Evolutionary conservation across 2,113 vertebrate species (phyloP), one percentile per base, ranked within the genome.

Genomic region (Galemys pyrenaicus): DNA sequence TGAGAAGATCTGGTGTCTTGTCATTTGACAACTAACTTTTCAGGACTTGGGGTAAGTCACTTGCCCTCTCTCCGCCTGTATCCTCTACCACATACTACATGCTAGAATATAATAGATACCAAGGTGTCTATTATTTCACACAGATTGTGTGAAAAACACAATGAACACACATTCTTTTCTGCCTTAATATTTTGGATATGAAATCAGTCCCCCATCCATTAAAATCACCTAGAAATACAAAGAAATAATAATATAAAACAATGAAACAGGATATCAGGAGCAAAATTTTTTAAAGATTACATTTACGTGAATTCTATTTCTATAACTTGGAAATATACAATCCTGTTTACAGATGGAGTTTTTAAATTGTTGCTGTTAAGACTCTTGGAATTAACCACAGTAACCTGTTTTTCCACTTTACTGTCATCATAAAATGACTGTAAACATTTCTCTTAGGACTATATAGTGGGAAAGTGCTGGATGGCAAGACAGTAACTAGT

Each of bases 301-400:
- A n/a, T 83, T 56, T 68, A n/a, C 4, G 30, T 30, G 5, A 89
- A 24, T 81, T 13, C 28, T 51, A 35, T 56, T 80, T 65, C 22
- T 62, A 1, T 44, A 87, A 73, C 37, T 71, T 67, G 70, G 58
- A 84, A 75, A 85, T 15, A 30, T 17, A 37, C 5, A 71, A 24
- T 37, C 26, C 5, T 68, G 11, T 80, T 92, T 75, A 35, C 19
- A 44, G 37, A 17, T 6, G 0, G 77, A 82, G 30, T 64, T 91
- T 94, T 91, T 44, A 49, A 80, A 75, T 83, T 49, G 30, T 39
- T 41, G 37, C 75, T 81, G 91, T 90, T 74, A 83, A 73, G 51
- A 89, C 62, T 60, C 71, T 37, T 56, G 20, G 35, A 64, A 44
- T 89, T 84, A 64, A 70, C 32, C 71, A 30, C 6, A 93, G 16